These are phyloP conservation scores for Malaclemys terrapin DNA, from an alignment of 2,113 vertebrate species.

Conservation along the genomic window DNA sequence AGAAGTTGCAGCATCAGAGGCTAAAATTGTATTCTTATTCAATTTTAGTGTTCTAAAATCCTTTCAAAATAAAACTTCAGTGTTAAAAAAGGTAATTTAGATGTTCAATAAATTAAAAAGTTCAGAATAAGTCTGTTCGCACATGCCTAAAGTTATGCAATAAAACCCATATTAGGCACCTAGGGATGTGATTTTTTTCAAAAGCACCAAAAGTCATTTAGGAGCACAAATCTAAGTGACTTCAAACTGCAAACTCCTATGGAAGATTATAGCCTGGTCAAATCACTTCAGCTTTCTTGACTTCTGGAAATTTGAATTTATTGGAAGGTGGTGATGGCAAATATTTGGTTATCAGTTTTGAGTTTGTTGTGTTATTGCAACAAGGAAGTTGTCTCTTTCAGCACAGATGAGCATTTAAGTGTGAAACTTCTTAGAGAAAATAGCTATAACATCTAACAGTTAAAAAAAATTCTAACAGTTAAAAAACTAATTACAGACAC, in stretches of 20 bases:
- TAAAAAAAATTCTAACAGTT: no score
- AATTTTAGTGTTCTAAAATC: neutral
- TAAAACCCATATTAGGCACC: neutral
- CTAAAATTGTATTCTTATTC: neutral
- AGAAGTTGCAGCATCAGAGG: neutral
- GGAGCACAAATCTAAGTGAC: neutral
- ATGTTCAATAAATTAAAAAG: neutral
- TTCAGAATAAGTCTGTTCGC: neutral
- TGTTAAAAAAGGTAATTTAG: neutral
- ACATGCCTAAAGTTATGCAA: neutral
- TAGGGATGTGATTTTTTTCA: neutral
- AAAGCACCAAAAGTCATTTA: neutral
- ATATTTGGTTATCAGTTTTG: neutral
- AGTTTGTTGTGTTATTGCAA: neutral
- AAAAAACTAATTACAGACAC: neutral
- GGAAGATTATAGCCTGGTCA: neutral
- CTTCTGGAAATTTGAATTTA: neutral
- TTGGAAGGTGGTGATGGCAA: neutral
- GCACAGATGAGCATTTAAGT: neutral
- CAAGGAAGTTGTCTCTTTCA: neutral
- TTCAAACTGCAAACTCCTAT: neutral
- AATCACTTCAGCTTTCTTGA: constrained; percentile 31
- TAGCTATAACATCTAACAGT: no score
- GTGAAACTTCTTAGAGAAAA: neutral
- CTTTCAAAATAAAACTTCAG: neutral